Evolutionary conservation across 1,140 invertebrate species (phyloP).

Genomic region (Maconellicoccus hirsutus): DNA sequence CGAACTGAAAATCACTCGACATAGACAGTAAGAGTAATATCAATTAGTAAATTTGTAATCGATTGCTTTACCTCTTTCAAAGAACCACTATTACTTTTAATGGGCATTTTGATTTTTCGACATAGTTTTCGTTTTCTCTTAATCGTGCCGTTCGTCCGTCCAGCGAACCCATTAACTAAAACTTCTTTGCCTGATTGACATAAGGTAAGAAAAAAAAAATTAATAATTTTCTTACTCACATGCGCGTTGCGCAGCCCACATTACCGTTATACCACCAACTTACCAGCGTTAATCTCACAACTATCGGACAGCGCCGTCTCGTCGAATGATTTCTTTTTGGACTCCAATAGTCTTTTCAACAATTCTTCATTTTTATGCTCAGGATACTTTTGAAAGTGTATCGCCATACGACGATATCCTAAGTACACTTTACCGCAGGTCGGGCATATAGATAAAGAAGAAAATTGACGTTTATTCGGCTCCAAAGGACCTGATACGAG

Average conservation of each 20-base stretch:
- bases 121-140: neutral
- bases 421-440: slow-evolving; percentile 46
- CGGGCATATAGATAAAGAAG: slow-evolving; percentile 43
- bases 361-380: slow-evolving; percentile 44
- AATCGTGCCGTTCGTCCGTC: neutral
- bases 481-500: slow-evolving; percentile 1
- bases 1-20: too few species aligned
- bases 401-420: slow-evolving; percentile 41
- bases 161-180: neutral
- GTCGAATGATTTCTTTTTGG: slow-evolving; percentile 13
- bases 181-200: neutral
- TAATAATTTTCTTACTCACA: neutral
- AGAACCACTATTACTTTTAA: neutral
- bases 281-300: neutral
- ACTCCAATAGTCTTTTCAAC: slow-evolving; percentile 27
- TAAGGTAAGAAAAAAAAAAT: neutral
- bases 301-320: neutral
- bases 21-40: too few species aligned
- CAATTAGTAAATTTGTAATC: neutral
- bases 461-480: slow-evolving; percentile 39
- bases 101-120: neutral
- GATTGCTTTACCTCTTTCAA: neutral
- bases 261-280: neutral
- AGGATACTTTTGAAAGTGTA: slow-evolving; percentile 51
- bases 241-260: neutral